Evolutionary conservation across 2,888 invertebrate species (phyloP).

Genomic region (Cheilosia scutellata): DNA sequence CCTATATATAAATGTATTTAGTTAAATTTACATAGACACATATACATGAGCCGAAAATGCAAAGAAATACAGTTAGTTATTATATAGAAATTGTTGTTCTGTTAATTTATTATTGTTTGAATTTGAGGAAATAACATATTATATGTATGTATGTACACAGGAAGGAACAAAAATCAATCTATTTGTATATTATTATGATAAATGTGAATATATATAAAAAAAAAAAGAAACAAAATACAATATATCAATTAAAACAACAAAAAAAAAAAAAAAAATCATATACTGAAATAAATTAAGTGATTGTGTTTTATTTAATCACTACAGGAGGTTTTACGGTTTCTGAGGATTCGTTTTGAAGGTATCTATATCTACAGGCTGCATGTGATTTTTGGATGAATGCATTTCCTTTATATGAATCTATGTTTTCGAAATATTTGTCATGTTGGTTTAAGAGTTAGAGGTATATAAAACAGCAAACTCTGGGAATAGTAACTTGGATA

Average conservation of each 20-base stretch:
- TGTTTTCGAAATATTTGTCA: too few relatives aligned
- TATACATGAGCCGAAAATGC: constrained; percentile 51
- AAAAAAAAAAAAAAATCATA: constrained; percentile 41
- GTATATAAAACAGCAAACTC: too few relatives aligned
- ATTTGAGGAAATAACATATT: background rate
- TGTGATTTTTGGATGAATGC: too few relatives aligned
- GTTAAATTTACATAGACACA: constrained; percentile 48
- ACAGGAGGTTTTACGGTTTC: too few relatives aligned
- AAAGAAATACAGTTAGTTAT: constrained; percentile 17
- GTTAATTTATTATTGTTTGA: constrained; percentile 61
- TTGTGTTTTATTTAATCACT: background rate
- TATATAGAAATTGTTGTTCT: constrained; percentile 51
- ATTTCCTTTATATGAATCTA: too few relatives aligned
- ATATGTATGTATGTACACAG: constrained; percentile 27
- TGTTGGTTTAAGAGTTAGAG: too few relatives aligned
- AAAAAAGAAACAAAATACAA: constrained; percentile 23
- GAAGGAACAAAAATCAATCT: constrained; percentile 59
- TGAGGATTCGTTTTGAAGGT: too few relatives aligned
- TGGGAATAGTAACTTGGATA: too few relatives aligned
- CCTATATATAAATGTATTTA: constrained; percentile 21
- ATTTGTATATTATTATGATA: constrained; percentile 72
- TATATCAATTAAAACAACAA: constrained; percentile 61
- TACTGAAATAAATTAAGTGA: constrained; percentile 33
- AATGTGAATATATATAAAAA: constrained; percentile 68
- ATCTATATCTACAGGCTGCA: too few relatives aligned